Evolutionary conservation across 2,797 vertebrate genomes (phyloP).

Genomic region (Danio choprae): DNA sequence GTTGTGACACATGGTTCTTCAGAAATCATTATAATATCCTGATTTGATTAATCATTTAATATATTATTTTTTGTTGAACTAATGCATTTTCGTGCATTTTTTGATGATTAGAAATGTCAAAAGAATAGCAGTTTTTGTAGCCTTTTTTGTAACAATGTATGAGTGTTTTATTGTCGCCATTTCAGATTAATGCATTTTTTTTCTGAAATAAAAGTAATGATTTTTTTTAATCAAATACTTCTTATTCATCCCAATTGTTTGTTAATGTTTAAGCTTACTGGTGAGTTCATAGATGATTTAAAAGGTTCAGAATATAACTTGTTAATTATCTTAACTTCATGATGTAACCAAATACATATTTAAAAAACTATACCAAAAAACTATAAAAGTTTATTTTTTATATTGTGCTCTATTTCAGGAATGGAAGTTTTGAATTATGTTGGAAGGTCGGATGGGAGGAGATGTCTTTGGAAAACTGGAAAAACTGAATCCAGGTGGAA

Average conservation of each 20-base stretch:
- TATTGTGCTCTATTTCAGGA: conserved; percentile 74
- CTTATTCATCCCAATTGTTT: not conserved
- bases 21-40: not conserved
- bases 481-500: conserved; percentile 91
- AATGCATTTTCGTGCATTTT: not conserved
- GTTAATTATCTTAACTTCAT: too few relatives aligned
- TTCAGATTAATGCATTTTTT: not conserved
- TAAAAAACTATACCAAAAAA: too few relatives aligned
- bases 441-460: conserved; percentile 91
- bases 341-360: too few relatives aligned
- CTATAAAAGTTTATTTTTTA: too few relatives aligned
- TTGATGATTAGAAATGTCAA: too few relatives aligned
- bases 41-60: too few relatives aligned
- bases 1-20: not conserved
- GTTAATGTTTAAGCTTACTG: not conserved
- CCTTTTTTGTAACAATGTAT: not conserved
- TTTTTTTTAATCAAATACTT: too few relatives aligned
- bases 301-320: not conserved
- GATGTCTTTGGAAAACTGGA: conserved; percentile 94
- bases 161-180: too few relatives aligned
- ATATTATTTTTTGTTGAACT: not conserved
- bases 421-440: conserved; percentile 95
- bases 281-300: not conserved
- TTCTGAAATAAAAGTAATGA: not conserved
- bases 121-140: not conserved